These are phyloP conservation scores for Callipepla californica DNA, from an alignment of 2,113 vertebrate species.

Conservation along the genomic window DNA sequence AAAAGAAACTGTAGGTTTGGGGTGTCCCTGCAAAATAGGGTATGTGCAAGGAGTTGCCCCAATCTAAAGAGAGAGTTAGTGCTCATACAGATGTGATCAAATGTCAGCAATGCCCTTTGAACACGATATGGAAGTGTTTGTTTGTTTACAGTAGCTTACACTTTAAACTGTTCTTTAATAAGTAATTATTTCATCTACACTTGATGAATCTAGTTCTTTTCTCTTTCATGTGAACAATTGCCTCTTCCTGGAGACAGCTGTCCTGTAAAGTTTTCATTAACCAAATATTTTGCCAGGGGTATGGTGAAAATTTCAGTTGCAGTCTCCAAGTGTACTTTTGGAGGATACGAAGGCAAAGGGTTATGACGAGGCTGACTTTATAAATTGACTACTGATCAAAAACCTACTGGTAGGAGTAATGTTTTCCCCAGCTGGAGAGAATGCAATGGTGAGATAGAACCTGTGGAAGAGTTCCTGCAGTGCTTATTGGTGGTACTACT, in stretches of 20 bases:
- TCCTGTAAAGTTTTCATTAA: background rate
- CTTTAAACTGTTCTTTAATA: background rate
- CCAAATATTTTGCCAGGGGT: background rate
- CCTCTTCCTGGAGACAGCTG: background rate
- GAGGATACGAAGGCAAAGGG: background rate
- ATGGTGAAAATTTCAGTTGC: background rate
- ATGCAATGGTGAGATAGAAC: background rate
- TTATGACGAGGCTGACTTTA: background rate
- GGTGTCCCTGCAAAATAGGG: background rate
- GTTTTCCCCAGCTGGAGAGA: background rate
- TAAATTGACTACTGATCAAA: background rate
- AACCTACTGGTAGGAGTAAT: background rate
- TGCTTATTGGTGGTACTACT: background rate
- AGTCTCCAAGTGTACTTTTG: background rate
- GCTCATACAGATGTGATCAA: accelerated
- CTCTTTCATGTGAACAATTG: background rate
- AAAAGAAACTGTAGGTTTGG: background rate
- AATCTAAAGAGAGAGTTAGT: background rate
- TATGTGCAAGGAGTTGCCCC: background rate
- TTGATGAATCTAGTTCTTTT: background rate
- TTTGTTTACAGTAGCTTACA: background rate
- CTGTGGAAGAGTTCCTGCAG: background rate
- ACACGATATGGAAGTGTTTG: background rate
- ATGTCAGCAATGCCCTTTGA: background rate
- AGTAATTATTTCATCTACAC: background rate